These are phyloP conservation scores for Bombyx huttoni DNA, from an alignment of 2,888 invertebrate genomes.

Conservation along the genomic window DNA sequence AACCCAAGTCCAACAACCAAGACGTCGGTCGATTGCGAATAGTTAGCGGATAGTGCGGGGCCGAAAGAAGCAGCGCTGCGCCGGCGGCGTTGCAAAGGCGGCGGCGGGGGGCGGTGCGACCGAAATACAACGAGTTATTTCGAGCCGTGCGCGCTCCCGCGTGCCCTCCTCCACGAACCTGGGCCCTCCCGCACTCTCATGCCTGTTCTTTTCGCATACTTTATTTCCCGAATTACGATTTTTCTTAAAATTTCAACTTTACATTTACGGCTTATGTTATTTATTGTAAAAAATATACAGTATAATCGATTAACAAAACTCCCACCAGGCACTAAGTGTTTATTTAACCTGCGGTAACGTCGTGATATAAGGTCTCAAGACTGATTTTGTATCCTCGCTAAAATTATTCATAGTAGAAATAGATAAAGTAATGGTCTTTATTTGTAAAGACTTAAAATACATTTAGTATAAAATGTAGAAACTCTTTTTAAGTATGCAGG, in stretches of 20 bases:
- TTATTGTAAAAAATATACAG: no score
- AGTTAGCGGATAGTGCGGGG: constrained; percentile 86
- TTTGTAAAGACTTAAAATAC: no score
- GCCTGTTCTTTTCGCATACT: constrained; percentile 24
- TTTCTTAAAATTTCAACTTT: not conserved
- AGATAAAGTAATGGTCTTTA: no score
- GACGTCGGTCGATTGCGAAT: constrained; percentile 96
- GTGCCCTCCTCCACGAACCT: constrained; percentile 22
- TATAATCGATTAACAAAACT: no score
- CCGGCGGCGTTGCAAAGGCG: constrained; percentile 30
- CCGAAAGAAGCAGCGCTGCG: constrained; percentile 33
- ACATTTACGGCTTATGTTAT: no score
- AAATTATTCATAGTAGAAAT: no score
- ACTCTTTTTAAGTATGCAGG: no score
- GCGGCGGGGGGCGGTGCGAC: constrained; percentile 45
- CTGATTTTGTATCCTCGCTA: no score
- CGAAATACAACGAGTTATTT: constrained; percentile 68
- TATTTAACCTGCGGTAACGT: no score
- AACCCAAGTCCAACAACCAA: constrained; percentile 82
- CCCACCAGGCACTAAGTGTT: no score
- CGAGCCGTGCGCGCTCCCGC: constrained; percentile 52
- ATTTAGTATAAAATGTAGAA: no score
- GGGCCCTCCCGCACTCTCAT: constrained; percentile 9
- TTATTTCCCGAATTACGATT: not conserved
- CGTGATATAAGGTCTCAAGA: no score